These are phyloP conservation scores for Saxicola maurus DNA, from an alignment of 2,797 vertebrate genomes.

Conservation along the genomic window DNA sequence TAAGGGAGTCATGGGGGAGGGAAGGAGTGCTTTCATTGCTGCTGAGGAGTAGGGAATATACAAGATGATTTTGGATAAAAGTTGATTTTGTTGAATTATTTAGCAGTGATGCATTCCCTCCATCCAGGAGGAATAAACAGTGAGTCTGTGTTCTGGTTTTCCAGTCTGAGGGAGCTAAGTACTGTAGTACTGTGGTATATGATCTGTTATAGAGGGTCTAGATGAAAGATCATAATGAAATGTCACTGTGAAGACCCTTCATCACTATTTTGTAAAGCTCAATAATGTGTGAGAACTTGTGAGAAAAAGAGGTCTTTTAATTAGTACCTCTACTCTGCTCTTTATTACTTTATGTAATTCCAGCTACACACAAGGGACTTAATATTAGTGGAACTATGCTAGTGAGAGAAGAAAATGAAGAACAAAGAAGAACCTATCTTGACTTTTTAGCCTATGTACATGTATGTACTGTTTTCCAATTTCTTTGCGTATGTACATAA, in stretches of 20 bases:
- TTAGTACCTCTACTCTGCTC: not conserved
- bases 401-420: not conserved
- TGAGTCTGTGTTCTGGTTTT: not conserved
- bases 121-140: not conserved
- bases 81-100: not conserved
- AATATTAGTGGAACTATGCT: not conserved
- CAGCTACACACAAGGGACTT: not conserved
- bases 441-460: not conserved
- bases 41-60: not conserved
- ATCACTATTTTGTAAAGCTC: not conserved
- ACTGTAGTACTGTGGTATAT: not conserved
- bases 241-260: not conserved
- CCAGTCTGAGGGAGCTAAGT: not conserved
- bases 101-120: not conserved
- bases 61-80: not conserved
- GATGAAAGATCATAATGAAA: not conserved
- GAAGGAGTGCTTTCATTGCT: not conserved
- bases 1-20: not conserved
- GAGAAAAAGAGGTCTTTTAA: not conserved
- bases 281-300: fast-evolving
- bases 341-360: not conserved
- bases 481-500: not conserved
- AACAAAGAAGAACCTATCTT: not conserved
- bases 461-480: not conserved
- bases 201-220: not conserved